These are phyloP conservation scores for Platysternon megacephalum DNA, from an alignment of 2,113 vertebrate genomes.

Conservation along the genomic window DNA sequence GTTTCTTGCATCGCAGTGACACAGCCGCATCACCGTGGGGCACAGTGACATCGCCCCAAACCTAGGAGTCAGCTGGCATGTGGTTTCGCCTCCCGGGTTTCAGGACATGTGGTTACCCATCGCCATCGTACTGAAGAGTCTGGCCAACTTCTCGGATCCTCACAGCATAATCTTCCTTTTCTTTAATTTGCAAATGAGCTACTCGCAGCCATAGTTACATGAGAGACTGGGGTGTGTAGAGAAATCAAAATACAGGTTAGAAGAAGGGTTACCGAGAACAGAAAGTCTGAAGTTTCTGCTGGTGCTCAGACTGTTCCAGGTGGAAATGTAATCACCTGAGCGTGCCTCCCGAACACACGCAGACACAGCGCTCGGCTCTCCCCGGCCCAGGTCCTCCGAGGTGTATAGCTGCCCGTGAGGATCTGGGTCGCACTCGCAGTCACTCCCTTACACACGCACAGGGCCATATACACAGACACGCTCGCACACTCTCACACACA, in stretches of 20 bases:
- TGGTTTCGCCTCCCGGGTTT: background rate
- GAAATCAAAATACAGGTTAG: background rate
- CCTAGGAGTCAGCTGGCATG: background rate
- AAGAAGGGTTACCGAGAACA: background rate
- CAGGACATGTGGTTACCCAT: background rate
- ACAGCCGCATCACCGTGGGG: background rate
- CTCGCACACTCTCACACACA: too few species aligned
- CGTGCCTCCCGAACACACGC: too few species aligned
- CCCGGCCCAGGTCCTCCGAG: too few species aligned
- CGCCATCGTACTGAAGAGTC: background rate
- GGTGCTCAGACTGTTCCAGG: background rate
- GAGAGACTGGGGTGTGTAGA: constrained; percentile 27
- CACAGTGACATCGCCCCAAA: background rate
- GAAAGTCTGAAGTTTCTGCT: constrained; percentile 24
- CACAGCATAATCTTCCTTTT: constrained; percentile 37
- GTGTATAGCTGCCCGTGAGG: too few species aligned
- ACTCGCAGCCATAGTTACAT: constrained; percentile 66
- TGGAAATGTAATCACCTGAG: background rate
- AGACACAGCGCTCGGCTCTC: too few species aligned
- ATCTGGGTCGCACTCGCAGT: too few species aligned
- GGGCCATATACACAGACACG: too few species aligned
- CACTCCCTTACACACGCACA: background rate
- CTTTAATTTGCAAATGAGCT: constrained; percentile 65
- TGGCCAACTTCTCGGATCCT: background rate
- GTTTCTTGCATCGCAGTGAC: background rate